Evolutionary conservation across 1,140 invertebrate genomes (phyloP), one percentile per base, ranked within the genome.

Genomic region (Drosophila eugracilis): DNA sequence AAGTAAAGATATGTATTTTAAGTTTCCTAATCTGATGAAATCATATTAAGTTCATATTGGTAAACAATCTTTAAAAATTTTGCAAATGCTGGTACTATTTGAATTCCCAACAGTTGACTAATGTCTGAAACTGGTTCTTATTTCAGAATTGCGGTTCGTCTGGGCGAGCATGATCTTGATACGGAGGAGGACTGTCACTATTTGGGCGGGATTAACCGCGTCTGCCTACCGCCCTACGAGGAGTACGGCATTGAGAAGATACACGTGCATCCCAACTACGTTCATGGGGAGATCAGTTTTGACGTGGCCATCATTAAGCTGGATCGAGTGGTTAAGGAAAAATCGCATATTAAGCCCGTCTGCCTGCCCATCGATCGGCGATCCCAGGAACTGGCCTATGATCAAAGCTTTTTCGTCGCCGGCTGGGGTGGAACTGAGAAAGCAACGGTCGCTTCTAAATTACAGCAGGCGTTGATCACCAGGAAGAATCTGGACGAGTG

Each of bases 221-320:
- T 83, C 4, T 93, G 93, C 65, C 76, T 93, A 9, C 93, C 93
- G 44, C 91, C 91, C 1, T 91, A 92, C 0, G 62, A 94, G 22
- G 93, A 94, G 66, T 84, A 94, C 9, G 90, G 91, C 2, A 91
- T 96, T 5, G 93, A 93, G 15, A 92, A 93, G 22, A 90, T 92
- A 24, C 93, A 94, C 7, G 90, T 92, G 2, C 95, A 96, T 83
- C 93, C 94, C 30, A 72, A 92, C 5, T 96, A 95, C 48, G 84
- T 92, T 17, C 92, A 94, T 1, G 58, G 66, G 0, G 89, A 92
- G 30, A 93, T 94, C 47, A 86, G 90, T 9, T 93, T 95, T 78
- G 95, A 96, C 75, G 94, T 96, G 36, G 95, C 94, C 1, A 75
- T 96, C 1, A 71, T 96, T 4, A 88, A 79, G 47, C 44, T 91